These are phyloP conservation scores for Anolis apletophallus DNA, from an alignment of 2,797 vertebrate genomes.

Conservation along the genomic window DNA sequence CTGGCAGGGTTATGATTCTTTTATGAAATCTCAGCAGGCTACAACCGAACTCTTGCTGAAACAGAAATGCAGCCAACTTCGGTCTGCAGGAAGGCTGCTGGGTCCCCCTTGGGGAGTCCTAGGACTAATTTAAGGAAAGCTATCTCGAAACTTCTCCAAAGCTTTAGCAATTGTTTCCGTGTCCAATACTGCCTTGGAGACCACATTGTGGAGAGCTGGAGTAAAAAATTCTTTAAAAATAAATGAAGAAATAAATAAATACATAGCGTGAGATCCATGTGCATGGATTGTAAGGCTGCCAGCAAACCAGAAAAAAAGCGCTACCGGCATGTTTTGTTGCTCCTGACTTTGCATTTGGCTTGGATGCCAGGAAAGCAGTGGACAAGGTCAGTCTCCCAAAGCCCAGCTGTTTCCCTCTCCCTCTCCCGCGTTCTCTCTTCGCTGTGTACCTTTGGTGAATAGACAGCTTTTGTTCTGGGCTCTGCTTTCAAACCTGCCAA, in stretches of 20 bases:
- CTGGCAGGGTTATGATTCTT: neutral
- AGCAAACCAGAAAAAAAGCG: neutral
- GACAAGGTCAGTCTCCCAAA: neutral
- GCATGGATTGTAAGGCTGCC: neutral
- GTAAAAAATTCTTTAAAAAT: neutral
- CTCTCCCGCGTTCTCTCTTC: neutral
- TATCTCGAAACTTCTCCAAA: neutral
- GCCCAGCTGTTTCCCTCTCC: neutral
- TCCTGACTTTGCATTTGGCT: neutral
- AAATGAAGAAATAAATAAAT: neutral
- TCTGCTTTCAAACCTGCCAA: conserved; percentile 21
- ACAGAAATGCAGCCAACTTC: neutral
- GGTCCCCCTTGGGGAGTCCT: too few relatives aligned
- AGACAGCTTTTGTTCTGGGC: conserved; percentile 19
- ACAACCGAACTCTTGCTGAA: neutral
- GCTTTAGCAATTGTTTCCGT: neutral
- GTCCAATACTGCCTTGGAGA: neutral
- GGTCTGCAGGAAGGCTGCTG: neutral
- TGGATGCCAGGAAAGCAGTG: neutral
- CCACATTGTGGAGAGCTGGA: neutral
- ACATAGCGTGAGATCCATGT: neutral
- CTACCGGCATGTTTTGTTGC: neutral
- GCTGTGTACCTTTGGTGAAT: neutral
- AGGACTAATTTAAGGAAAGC: neutral
- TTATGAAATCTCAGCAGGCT: neutral